Conservation (phyloP, 2,888 invertebrate species). For the Sinodicranocentrus sp. region DNA sequence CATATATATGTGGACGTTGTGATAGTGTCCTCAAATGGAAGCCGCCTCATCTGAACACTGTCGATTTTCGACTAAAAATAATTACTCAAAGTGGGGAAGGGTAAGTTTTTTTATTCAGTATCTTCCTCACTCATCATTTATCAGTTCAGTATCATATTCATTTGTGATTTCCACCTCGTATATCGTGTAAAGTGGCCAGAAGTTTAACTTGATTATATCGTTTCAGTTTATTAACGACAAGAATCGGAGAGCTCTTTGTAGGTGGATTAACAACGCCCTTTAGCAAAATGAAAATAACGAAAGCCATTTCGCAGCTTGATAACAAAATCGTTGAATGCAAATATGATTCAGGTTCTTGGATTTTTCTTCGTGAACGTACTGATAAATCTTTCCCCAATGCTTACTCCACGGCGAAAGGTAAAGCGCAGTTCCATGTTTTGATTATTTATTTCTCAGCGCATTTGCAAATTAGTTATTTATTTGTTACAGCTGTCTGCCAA, state of each 20-base stretch:
- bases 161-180: neutral
- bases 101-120: slow-evolving; percentile 79
- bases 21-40: slow-evolving; percentile 97
- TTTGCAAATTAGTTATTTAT: neutral
- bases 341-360: slow-evolving; percentile 88
- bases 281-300: slow-evolving; percentile 87
- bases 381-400: slow-evolving; percentile 98
- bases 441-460: neutral
- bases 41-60: slow-evolving; percentile 94
- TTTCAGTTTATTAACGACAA: slow-evolving; percentile 83
- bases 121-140: too few relatives aligned
- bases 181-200: too few relatives aligned
- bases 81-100: slow-evolving; percentile 85
- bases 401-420: slow-evolving; percentile 89
- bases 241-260: slow-evolving; percentile 88
- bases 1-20: slow-evolving; percentile 91
- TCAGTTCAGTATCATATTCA: too few relatives aligned
- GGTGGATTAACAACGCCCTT: slow-evolving; percentile 86
- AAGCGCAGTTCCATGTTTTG: slow-evolving; percentile 59
- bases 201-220: slow-evolving; percentile 13
- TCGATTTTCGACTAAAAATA: slow-evolving; percentile 95
- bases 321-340: slow-evolving; percentile 98
- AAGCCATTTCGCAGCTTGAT: slow-evolving; percentile 87
- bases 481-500: slow-evolving; percentile 86
- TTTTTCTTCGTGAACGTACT: slow-evolving; percentile 95